Percentiles rank a stretch among this genome's conserved stretches.
These are phyloP conservation scores for Cassiopea xamachana DNA, from an alignment of 30 jellyfish, hydroid and myxozoan genomes.

Conservation along the genomic window DNA sequence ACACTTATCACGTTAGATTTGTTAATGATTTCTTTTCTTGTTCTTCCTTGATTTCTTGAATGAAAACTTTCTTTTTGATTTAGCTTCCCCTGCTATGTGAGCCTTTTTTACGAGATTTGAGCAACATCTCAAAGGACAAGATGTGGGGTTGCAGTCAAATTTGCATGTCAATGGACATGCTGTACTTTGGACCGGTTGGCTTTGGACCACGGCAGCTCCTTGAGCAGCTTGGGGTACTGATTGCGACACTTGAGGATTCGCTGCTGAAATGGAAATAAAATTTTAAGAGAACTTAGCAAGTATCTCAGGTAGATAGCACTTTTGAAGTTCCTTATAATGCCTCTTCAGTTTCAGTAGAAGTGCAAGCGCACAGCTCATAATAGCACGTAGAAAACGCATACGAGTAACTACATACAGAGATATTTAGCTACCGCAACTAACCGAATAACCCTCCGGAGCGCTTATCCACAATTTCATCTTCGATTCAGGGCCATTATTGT, in stretches of 20 bases:
- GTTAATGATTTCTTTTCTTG: not conserved
- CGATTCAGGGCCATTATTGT: too few relatives aligned
- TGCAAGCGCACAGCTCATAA: too few relatives aligned
- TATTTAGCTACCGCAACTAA: too few relatives aligned
- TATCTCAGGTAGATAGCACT: too few relatives aligned
- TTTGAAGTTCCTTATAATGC: too few relatives aligned
- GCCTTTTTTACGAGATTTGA: slow-evolving; percentile 45
- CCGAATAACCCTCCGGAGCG: too few relatives aligned
- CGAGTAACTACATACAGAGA: too few relatives aligned
- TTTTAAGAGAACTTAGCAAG: not conserved
- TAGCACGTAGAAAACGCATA: too few relatives aligned
- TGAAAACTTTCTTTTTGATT: not conserved
- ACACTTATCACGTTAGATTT: not conserved
- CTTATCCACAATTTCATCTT: too few relatives aligned
- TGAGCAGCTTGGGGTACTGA: slow-evolving; percentile 58
- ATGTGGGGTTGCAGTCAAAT: slow-evolving; percentile 69
- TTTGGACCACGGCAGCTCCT: slow-evolving; percentile 55
- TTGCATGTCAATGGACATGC: slow-evolving; percentile 71
- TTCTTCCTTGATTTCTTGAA: slow-evolving; percentile 9
- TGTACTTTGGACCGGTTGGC: slow-evolving; percentile 13
- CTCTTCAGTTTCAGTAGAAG: too few relatives aligned
- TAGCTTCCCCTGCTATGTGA: slow-evolving; percentile 28
- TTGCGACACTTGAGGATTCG: slow-evolving; percentile 37
- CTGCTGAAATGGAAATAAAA: not conserved
- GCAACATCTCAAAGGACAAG: slow-evolving; percentile 73